Base-by-base conservation (phyloP, 2,113 vertebrate genomes). In the Anolis sagrei region DNA sequence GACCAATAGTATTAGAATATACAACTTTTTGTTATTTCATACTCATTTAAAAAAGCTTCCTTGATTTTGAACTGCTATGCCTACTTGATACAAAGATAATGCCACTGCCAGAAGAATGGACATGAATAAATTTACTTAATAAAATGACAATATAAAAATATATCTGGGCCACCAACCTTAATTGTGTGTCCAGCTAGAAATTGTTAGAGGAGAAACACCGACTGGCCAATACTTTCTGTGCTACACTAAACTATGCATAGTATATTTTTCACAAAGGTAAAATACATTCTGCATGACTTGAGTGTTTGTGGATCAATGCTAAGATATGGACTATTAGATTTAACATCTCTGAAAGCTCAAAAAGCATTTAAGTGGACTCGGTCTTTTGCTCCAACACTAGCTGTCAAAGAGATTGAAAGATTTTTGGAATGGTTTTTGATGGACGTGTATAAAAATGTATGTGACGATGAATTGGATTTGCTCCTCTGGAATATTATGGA, bases 401-500 rank as follows among this genome's bases (percentile, higher is more conserved):
- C 77, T 79, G 93, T 96, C 92, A 95, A 94, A 93, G 92, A 95
- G 92, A 96, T 93, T 90, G 94, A 97, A 95, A 96, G 94, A 91
- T 95, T 96, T 96, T 87, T 95, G 95, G 95, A 96, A 97, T 95
- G 94, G 92, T 91, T 95, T 96, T 95, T 95, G 95, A 95, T 94
- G 91, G 94, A 94, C 95, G 95, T 96, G 88, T 87, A 96, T 94
- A 95, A 97, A 96, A 96, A 96, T 95, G 94, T 96, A 95, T 95
- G 93, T 94, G 94, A 93, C 93, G 94, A 94, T 94, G 93, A 95
- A 96, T 93, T 96, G 95, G 94, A 95, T 96, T 96, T 96, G 93
- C 95, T 97, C 95, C 95, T 93, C 89, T 93, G 93, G 95, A 96
- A 97, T 97, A 96, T 95, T 96, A 95, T 92, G 94, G 96, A 96